These are phyloP conservation scores for Phoeniculus purpureus DNA, from an alignment of 2,797 vertebrate genomes.

Conservation along the genomic window DNA sequence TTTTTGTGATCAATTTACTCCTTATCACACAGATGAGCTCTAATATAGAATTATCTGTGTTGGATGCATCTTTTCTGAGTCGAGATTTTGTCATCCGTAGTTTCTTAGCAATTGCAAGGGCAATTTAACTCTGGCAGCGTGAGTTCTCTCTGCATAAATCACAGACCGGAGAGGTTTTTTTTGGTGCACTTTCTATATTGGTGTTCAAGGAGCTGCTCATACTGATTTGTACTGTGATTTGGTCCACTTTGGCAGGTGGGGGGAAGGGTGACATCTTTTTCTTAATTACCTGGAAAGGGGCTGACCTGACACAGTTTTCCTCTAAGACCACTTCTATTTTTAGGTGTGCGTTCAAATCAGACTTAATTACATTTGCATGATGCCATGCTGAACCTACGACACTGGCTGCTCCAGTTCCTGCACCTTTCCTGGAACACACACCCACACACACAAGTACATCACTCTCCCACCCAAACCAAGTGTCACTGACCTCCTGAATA, in stretches of 20 bases:
- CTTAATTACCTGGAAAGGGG: not conserved
- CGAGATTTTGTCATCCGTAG: constrained; percentile 25
- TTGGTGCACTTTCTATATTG: not conserved
- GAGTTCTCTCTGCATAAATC: constrained; percentile 32
- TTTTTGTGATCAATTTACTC: constrained; percentile 41
- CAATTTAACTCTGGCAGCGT: constrained; percentile 51
- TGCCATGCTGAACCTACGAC: not conserved
- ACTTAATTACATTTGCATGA: not conserved
- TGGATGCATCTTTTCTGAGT: constrained; percentile 36
- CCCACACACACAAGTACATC: accelerated
- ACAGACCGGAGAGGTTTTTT: not conserved
- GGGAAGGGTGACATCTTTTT: not conserved
- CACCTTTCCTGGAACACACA: not conserved
- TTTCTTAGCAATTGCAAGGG: constrained; percentile 57
- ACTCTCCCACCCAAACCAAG: not conserved
- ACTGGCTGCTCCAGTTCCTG: not conserved
- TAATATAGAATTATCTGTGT: constrained; percentile 36
- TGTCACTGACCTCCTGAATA: not conserved
- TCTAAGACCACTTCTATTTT: not conserved
- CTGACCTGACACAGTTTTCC: not conserved
- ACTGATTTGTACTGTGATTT: not conserved
- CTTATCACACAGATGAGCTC: constrained; percentile 15
- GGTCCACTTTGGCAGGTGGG: not conserved
- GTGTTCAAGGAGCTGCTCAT: not conserved
- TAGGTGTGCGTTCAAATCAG: not conserved